phyloP scores from a whole-genome alignment of 2,113 vertebrate species.

The Hippopotamus amphibius region DNA sequence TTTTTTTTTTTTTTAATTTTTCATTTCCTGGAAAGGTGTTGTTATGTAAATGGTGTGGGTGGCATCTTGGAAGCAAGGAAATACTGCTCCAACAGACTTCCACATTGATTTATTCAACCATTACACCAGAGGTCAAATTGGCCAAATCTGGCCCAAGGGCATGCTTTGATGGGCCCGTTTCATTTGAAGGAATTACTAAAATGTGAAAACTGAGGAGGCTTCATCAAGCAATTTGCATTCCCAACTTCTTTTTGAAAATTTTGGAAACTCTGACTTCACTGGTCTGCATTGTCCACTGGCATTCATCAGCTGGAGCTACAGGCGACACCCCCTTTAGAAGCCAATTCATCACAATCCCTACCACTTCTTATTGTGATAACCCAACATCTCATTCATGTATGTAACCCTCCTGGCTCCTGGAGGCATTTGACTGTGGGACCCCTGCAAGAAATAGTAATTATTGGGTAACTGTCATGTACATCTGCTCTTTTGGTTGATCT shows the following conservation, averaged over 20 bases:
- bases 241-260: not conserved
- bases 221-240: not conserved
- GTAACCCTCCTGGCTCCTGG: fast-evolving
- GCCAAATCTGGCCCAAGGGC: not conserved
- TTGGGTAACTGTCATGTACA: fast-evolving
- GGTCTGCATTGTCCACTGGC: fast-evolving
- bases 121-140: not conserved
- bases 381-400: not conserved
- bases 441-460: not conserved
- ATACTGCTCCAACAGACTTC: not conserved
- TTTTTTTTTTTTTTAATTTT: not conserved
- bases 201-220: not conserved
- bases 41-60: not conserved
- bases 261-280: not conserved
- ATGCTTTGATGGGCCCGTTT: not conserved
- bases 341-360: not conserved
- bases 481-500: not conserved
- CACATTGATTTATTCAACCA: not conserved
- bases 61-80: not conserved
- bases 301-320: too few relatives aligned
- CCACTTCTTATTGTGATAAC: not conserved
- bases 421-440: not conserved
- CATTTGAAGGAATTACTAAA: not conserved
- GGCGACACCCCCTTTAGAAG: not conserved
- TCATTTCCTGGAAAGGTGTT: not conserved